phyloP scores from a whole-genome alignment of 1,140 invertebrate species.

The Hetaerina americana region DNA sequence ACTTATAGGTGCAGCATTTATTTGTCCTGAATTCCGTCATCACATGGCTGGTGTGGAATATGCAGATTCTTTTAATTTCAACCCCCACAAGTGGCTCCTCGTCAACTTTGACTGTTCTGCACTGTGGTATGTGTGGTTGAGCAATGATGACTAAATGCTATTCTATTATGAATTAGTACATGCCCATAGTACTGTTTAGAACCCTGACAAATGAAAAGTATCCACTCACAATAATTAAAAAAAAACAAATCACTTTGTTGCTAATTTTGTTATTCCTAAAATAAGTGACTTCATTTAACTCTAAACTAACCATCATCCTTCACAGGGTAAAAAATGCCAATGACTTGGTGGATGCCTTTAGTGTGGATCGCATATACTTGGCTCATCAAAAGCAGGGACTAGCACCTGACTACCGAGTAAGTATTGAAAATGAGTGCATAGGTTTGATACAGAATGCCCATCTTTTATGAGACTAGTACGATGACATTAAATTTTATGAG shows the following conservation, averaged over 20 bases:
- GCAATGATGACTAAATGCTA: background rate
- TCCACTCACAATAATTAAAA: conserved; percentile 1
- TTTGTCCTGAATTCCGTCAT: conserved; percentile 78
- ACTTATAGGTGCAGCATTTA: conserved; percentile 57
- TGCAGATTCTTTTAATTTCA: conserved; percentile 79
- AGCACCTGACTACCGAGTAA: conserved; percentile 39
- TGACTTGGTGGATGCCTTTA: conserved; percentile 36
- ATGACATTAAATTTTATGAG: no score
- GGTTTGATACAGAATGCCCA: no score
- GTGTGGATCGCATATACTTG: conserved; percentile 43
- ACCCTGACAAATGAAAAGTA: background rate
- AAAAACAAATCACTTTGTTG: conserved; percentile 5
- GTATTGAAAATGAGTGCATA: no score
- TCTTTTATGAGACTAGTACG: no score
- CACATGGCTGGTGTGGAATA: conserved; percentile 68
- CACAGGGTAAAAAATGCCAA: conserved; percentile 38
- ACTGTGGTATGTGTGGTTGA: conserved; percentile 44
- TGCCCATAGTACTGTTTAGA: background rate
- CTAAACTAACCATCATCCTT: no score
- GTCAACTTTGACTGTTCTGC: conserved; percentile 86
- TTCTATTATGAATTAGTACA: background rate
- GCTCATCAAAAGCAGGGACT: conserved; percentile 38
- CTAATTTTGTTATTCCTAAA: no score
- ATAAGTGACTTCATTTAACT: no score
- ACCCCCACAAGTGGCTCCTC: conserved; percentile 85